These are phyloP conservation scores for Stichodactyla helianthus DNA, from an alignment of 64 coral and sea anemone genomes.

Conservation along the genomic window DNA sequence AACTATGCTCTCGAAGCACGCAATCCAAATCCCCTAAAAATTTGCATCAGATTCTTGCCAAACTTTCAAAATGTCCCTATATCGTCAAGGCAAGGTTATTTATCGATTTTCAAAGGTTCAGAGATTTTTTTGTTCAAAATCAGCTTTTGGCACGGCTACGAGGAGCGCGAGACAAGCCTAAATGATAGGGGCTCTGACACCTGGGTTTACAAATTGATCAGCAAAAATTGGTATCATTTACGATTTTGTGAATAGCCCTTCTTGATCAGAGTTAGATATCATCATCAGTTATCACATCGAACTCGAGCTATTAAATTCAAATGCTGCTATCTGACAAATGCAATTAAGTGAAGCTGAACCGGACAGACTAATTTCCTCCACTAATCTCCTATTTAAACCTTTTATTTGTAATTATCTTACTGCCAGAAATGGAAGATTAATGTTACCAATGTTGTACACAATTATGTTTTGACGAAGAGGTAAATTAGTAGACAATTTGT, in stretches of 20 bases:
- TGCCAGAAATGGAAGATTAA: not conserved
- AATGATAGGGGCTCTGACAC: not conserved
- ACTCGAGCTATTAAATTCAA: slow-evolving; percentile 12
- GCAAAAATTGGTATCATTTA: slow-evolving; percentile 27
- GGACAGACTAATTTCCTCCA: slow-evolving; percentile 14
- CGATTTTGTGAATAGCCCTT: slow-evolving; percentile 21
- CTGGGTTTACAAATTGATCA: not conserved
- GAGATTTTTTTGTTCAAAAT: not conserved
- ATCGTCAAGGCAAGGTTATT: not conserved
- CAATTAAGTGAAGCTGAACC: slow-evolving; percentile 9
- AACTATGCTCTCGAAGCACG: slow-evolving; percentile 13
- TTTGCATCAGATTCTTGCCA: not conserved
- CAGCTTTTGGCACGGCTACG: not conserved
- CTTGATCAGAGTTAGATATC: not conserved
- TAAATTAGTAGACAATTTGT: slow-evolving; percentile 9
- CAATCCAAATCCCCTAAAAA: not conserved
- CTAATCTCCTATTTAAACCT: slow-evolving; percentile 8
- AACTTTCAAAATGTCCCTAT: not conserved
- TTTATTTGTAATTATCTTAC: slow-evolving; percentile 7
- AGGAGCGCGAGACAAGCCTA: not conserved
- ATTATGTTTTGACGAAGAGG: not conserved
- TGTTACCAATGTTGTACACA: not conserved
- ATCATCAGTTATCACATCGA: slow-evolving; percentile 1
- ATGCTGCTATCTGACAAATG: not conserved
- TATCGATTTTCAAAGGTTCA: not conserved